Evolutionary conservation across 2,113 vertebrate species (phyloP), one percentile per base, ranked within the genome.

Genomic region (Pycnonotus jocosus): DNA sequence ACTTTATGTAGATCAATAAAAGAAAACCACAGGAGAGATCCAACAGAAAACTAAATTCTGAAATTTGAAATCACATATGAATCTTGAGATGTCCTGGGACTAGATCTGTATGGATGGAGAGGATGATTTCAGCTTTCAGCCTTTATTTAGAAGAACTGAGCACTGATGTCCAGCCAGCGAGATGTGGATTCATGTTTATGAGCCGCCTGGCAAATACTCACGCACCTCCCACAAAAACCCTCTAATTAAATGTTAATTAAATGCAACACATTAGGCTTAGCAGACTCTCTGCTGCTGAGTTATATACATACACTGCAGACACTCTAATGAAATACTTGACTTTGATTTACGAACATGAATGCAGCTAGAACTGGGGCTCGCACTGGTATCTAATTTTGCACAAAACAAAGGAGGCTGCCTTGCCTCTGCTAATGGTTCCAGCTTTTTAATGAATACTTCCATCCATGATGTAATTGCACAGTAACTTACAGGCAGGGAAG

Each of bases 161-260:
- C 31, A 1, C 42, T 77, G 28, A 84, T 22, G 83, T 95, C 96
- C 96, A 79, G 65, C 9, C 19, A 91, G 72, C 0, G 1, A 79
- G 53, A 88, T 44, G 81, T 31, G 48, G 69, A 86, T 89, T 84
- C 77, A 22, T 56, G 61, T 76, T 81, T 78, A 66, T 19, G 56
- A 94, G 73, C 48, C 0, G 40, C 81, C 92, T 93, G 84, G 91
- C 69, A 76, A 93, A 95, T 76, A 60, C 72, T 92, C 69, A 80
- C 0, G 68, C 64, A 66, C 94, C 83, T 92, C 92, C 94, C 88
- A 96, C 91, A 88, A 95, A 95, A 92, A 11, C 23, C 42, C 37
- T 89, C 86, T 91, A 93, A 97, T 95, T 96, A 95, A 93, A 93
- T 95, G 92, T 95, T 95, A 96, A 97, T 95, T 95, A 93, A 95